Evolutionary conservation across 2,113 vertebrate genomes (phyloP), one percentile per base, ranked within the genome.

Genomic region (Coptodon bakossiorum): DNA sequence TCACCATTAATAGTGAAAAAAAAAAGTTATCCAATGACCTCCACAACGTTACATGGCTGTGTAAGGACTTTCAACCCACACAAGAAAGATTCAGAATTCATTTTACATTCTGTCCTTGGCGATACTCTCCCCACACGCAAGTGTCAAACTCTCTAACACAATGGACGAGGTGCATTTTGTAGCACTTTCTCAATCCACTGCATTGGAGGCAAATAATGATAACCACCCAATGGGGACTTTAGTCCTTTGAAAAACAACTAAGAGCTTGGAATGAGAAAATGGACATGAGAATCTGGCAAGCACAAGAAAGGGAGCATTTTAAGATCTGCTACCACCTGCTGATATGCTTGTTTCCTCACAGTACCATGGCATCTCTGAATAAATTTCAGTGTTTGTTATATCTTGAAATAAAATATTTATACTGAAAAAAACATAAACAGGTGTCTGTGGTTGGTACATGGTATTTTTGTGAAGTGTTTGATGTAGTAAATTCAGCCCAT

Each of bases 371-470:
- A 86, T n/a, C 11, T 57, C 82, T 80, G 27, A 66, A 84, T 80
- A 24, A 43, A 78, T 81, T 43, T 6, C 79, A 87, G 83, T 91
- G 76, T 93, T 94, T 92, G 87, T 86, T 85, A 87, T 90, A 78
- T 91, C 92, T 87, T 93, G 48, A 93, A 93, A 95, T 93, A 91
- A 95, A 94, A 85, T 93, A 94, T 95, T 95, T 95, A 91, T 95
- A 90, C 54, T 31, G 52, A 84, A 68, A 54, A 80, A 54, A 45
- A 22, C 16, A 52, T 34, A 52, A 78, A 52, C 73, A 78, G 9
- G 5, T 61, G 71, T 79, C 29, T 76, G 57, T 59, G 38, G 19
- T 82, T 83, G 27, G 79, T 89, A n/a, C 27, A 40, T 83, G 12
- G 10, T 2, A 81, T 22, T 78, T 50, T 19, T 24, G 2, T 36